Percentiles rank a stretch among this genome's conserved stretches.
Conservation (phyloP, 2,113 vertebrate species). For the Capra hircus region DNA sequence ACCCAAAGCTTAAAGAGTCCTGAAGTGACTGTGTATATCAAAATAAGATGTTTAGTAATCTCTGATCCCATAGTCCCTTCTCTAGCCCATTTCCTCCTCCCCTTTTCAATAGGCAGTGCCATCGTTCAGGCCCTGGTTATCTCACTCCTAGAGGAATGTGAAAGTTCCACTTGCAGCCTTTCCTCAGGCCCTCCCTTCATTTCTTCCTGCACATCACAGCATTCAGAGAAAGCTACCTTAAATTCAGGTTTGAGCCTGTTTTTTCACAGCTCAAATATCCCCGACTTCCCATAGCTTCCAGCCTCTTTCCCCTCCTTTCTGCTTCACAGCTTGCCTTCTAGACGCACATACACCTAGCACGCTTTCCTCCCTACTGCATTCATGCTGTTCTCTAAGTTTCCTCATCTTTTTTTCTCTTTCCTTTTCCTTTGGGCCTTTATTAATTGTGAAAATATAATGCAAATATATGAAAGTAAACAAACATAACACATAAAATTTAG, state of each 20-base stretch:
- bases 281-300: not conserved
- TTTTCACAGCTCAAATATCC: not conserved
- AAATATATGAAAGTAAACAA: not conserved
- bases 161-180: not conserved
- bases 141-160: not conserved
- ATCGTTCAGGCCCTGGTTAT: not conserved
- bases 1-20: not conserved
- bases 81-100: not conserved
- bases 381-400: not conserved
- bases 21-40: not conserved
- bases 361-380: not conserved
- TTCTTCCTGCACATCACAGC: not conserved
- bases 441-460: conserved; percentile 15
- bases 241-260: not conserved
- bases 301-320: not conserved
- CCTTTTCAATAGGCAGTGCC: not conserved
- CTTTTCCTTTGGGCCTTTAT: not conserved
- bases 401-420: not conserved
- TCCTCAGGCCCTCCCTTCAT: not conserved
- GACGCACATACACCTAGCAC: not conserved
- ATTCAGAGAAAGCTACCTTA: not conserved
- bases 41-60: not conserved
- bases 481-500: not conserved
- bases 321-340: not conserved
- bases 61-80: not conserved